Evolutionary conservation across 2,797 vertebrate genomes (phyloP).

Genomic region (Channallabes apus): DNA sequence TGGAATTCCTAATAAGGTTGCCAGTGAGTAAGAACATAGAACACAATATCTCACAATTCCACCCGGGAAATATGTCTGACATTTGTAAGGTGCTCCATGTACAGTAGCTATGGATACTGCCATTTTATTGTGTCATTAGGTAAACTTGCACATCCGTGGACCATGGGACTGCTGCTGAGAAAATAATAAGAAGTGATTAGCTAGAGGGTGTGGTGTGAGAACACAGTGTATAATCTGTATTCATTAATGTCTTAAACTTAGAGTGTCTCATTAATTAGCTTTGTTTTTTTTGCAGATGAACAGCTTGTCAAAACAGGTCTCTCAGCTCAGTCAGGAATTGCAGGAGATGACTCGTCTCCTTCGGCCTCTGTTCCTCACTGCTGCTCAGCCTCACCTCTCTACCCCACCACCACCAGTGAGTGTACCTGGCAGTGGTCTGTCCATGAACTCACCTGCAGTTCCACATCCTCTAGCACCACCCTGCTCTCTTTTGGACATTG

Average conservation of each 20-base stretch:
- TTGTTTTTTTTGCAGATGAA: conserved; percentile 70
- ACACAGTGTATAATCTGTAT: not conserved
- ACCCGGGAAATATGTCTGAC: not conserved
- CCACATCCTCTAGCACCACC: conserved; percentile 35
- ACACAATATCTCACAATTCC: not conserved
- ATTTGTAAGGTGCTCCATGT: not conserved
- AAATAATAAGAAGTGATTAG: not conserved
- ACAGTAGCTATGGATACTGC: not conserved
- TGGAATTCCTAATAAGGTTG: not conserved
- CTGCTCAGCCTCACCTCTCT: conserved; percentile 64
- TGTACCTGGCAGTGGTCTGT: conserved; percentile 60
- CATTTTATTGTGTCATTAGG: not conserved
- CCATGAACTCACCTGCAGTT: conserved; percentile 48
- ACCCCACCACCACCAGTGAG: conserved; percentile 66
- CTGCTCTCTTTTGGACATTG: conserved; percentile 70
- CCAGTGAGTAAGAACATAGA: not conserved
- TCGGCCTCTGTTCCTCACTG: conserved; percentile 72
- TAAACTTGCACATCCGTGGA: not conserved
- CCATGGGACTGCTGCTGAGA: not conserved
- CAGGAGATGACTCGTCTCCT: conserved; percentile 79
- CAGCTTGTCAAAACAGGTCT: conserved; percentile 76
- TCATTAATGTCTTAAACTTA: not conserved
- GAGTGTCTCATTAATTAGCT: not conserved
- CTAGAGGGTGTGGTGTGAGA: not conserved
- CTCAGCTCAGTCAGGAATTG: conserved; percentile 77